Percentiles rank a stretch among this genome's conserved stretches.
Evolutionary conservation across 2,797 vertebrate genomes (phyloP).

Genomic region (Peromyscus aztecus): DNA sequence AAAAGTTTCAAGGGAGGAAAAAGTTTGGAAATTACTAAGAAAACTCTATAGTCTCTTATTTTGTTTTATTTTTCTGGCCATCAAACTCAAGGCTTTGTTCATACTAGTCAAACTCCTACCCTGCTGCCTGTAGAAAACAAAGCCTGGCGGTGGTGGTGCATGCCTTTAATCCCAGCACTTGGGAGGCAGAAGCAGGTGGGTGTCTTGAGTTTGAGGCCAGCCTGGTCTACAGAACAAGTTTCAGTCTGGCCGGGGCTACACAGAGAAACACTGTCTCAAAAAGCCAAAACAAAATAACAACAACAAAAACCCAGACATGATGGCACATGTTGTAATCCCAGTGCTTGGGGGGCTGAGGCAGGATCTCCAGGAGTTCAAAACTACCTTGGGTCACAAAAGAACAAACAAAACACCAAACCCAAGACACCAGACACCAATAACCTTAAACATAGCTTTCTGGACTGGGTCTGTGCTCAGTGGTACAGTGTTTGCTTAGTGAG

Average conservation of each 20-base stretch:
- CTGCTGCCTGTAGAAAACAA: neutral
- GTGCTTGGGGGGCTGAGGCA: too few relatives aligned
- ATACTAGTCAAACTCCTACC: neutral
- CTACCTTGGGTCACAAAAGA: neutral
- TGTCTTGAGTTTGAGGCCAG: neutral
- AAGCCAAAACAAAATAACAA: neutral
- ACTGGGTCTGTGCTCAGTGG: neutral
- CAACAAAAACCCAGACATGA: neutral
- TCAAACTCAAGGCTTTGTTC: neutral
- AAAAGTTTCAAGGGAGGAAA: conserved; percentile 59
- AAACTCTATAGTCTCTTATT: neutral
- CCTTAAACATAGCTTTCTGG: neutral
- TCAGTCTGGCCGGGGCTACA: neutral
- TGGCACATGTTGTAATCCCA: neutral
- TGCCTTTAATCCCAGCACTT: neutral
- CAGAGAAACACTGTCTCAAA: neutral
- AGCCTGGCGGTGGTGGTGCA: neutral
- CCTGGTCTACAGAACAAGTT: neutral
- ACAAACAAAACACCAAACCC: neutral
- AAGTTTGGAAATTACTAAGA: conserved; percentile 46
- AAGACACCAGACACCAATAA: neutral
- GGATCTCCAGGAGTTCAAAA: neutral
- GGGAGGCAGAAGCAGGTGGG: neutral
- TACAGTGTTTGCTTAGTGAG: neutral
- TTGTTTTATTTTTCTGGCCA: neutral